These are phyloP conservation scores for Daboia siamensis DNA, from an alignment of 2,113 vertebrate genomes.

Conservation along the genomic window DNA sequence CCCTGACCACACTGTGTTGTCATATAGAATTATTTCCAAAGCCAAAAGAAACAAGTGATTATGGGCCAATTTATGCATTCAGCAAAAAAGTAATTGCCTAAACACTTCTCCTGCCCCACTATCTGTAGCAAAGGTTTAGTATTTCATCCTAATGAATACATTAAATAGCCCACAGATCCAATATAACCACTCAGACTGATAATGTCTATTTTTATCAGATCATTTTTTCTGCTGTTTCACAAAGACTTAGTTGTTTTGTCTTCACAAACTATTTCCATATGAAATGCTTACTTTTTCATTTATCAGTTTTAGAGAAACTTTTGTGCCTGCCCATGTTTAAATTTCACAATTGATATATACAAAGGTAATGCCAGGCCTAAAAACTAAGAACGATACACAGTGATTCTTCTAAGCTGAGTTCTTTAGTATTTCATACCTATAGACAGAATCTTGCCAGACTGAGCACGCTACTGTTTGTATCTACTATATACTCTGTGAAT, in stretches of 20 bases:
- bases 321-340: neutral
- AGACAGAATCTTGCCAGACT: neutral
- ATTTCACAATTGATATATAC: neutral
- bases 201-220: neutral
- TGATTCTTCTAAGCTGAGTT: neutral
- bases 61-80: neutral
- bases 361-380: neutral
- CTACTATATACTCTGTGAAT: neutral
- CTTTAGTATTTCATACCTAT: neutral
- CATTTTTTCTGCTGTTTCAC: neutral
- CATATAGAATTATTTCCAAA: neutral
- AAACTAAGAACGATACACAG: neutral
- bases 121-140: neutral
- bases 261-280: neutral
- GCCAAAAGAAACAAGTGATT: neutral
- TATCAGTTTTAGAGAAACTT: neutral
- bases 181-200: neutral
- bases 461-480: neutral
- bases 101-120: neutral
- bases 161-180: neutral
- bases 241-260: neutral
- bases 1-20: neutral
- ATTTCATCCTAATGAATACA: neutral
- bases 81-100: neutral
- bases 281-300: neutral